A percentile compares a stretch with the other conserved stretches of the same genome.
Conservation (phyloP, 2,113 vertebrate genomes). For the Gadus macrocephalus region DNA sequence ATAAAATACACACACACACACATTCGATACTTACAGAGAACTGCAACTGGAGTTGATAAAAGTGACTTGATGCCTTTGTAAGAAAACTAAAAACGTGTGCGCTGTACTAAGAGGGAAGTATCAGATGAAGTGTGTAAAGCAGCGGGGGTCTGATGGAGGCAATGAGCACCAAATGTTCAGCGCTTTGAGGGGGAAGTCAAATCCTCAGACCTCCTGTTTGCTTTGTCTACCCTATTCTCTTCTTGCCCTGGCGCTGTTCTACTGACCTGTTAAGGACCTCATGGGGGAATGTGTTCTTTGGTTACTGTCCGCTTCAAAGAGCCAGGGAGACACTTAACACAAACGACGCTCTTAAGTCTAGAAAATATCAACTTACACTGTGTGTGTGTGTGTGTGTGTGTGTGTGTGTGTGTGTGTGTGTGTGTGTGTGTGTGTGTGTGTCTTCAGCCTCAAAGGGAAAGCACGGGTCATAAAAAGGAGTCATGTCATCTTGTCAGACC, state of each 20-base stretch:
- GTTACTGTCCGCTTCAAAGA: constrained; percentile 9
- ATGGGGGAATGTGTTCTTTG: constrained; percentile 15
- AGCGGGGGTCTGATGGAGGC: constrained; percentile 57
- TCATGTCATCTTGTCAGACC: too few species aligned
- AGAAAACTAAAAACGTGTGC: not conserved
- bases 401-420: constrained; percentile 7
- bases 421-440: too few species aligned
- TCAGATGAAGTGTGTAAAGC: constrained; percentile 58
- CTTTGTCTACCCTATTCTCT: constrained; percentile 26
- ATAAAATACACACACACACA: too few species aligned
- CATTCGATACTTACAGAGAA: too few species aligned
- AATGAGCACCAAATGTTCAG: constrained; percentile 60
- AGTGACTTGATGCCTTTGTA: not conserved
- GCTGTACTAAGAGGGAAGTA: constrained; percentile 31
- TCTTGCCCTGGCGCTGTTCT: not conserved
- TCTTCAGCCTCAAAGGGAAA: constrained; percentile 14
- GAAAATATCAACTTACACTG: constrained; percentile 22
- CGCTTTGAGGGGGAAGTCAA: constrained; percentile 9
- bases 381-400: constrained; percentile 5
- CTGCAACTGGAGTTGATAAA: not conserved
- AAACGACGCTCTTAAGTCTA: constrained; percentile 24
- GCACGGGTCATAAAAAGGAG: too few species aligned
- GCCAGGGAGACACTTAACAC: constrained; percentile 18
- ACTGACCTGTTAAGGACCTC: not conserved
- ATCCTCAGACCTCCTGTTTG: constrained; percentile 19